Base-by-base conservation (phyloP, 2,888 invertebrate genomes). In the Meteorus cinctellus region DNA sequence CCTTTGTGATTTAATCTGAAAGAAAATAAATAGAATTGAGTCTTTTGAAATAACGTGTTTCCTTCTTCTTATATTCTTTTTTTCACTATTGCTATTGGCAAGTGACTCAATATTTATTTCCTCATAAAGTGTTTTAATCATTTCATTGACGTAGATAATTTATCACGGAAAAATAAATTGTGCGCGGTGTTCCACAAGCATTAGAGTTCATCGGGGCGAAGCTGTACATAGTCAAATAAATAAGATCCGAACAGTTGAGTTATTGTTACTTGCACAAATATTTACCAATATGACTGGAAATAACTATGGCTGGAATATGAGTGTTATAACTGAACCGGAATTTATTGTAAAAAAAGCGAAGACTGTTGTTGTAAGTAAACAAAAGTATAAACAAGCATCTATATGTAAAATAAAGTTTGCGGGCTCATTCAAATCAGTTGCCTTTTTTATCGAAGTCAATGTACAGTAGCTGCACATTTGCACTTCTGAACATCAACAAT, bases 301-400 rank as follows among this genome's bases (percentile, higher is more conserved):
- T 71, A 80, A 72, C 24, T 87, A 86, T 74, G 87, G 87, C 59
- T 87, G 87, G 86, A 86, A 81, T 69, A 79, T 74, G 71, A 83
- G 83, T 60, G 82, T 87, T 66, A 75, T 82, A 24, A 70, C 78
- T 29, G 88, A 88, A 73, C 87, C 88, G 14, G 83, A 82, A 69
- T 82, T 87, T 68, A 76, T 86, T 65, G 82, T 82, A 10, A 82
- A 84, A 70, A 79, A 79, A 63, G 67, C 82, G 8, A 80, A 81
- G 60, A 82, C 82, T 41, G 75, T 82, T 14, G 86, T 86, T 81
- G 86, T 88, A 81, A 85, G 34, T 34, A 6, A 34, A 34, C 34
- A 34, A 34, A 34, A 34, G 88, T 88, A 85, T 70, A 5, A n/a
- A 55, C 6, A 27, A 59, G 27, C 10, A 34, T 19, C 0, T 36